These are phyloP conservation scores for Montipora capricornis DNA, from an alignment of 64 coral and sea anemone species.

Conservation along the genomic window DNA sequence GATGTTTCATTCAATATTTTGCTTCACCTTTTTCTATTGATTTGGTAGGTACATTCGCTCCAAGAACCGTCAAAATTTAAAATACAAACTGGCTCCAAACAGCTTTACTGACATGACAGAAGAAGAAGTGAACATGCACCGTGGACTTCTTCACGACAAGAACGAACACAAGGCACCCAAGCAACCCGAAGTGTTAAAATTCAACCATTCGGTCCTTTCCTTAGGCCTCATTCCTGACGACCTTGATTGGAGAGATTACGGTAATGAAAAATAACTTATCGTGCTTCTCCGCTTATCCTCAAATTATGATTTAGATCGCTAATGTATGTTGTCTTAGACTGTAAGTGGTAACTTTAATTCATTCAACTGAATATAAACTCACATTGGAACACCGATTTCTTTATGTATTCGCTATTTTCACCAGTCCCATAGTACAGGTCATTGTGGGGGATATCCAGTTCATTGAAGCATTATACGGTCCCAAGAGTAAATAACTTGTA, in stretches of 20 bases:
- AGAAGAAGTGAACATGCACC: conserved; percentile 57
- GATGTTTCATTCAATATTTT: too few species aligned
- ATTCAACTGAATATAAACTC: too few species aligned
- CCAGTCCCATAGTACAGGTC: too few species aligned
- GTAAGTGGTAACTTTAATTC: too few species aligned
- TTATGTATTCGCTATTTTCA: too few species aligned
- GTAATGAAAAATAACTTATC: conserved; percentile 13
- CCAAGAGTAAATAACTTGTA: too few species aligned
- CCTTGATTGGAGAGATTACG: conserved; percentile 94
- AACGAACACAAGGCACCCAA: neutral
- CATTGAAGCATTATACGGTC: too few species aligned
- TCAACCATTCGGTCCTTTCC: neutral
- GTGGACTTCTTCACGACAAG: conserved; percentile 74
- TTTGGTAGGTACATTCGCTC: conserved; percentile 81
- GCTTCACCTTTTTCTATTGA: neutral
- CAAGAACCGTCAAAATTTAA: conserved; percentile 85
- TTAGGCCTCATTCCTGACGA: conserved; percentile 36
- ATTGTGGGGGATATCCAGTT: too few species aligned
- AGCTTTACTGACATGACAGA: conserved; percentile 84
- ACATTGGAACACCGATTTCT: too few species aligned
- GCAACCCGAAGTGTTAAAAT: conserved; percentile 19
- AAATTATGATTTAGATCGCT: too few species aligned
- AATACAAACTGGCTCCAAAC: conserved; percentile 83
- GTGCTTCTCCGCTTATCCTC: too few species aligned
- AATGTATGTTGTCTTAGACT: too few species aligned